Base-by-base conservation (phyloP, 2,797 vertebrate genomes). In the Hippoglossus hippoglossus region DNA sequence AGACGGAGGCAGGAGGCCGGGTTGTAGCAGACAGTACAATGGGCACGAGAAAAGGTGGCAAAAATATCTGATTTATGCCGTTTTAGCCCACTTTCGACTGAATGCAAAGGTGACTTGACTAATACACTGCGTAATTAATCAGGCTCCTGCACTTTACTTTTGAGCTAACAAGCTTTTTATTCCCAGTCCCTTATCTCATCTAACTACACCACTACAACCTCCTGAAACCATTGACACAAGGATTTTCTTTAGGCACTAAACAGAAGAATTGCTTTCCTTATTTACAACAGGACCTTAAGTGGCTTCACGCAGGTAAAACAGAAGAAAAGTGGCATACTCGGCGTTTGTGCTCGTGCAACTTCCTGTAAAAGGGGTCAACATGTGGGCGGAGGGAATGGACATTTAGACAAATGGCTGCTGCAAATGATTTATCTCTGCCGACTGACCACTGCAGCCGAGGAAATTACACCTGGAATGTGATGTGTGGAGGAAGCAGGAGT, bases 361-460 rank as follows among this genome's bases (percentile, higher is more conserved):
- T 44, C 18, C 26, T 16, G 8, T 49, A 8, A 11, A 51, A 52
- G 41, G 22, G 22, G 22, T 21, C 31, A 41, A 58, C 53, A 62
- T 47, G 49, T 34, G 21, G 16, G n/a, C 50, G 34, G 18, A 51
- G 24, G 6, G n/a, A 31, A 41, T 13, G 10, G 47, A 72, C 39
- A 57, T 28, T 15, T 28, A 57, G 63, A 56, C 53, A 57, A 57
- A 41, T 51, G 6, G 24, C 44, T 3, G 19, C 60, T 28, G 24
- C 22, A 50, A 21, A 26, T 57, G 47, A 41, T 50, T 26, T 26
- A 36, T 56, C 21, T 26, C 7, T 28, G 44, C 52, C 16, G 39
- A 54, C 36, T 54, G 57, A 62, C 25, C 49, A 53, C 49, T 71
- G 69, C 52, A n/a, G 41, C 21, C 18, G 1, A 34, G 41, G 36